Evolutionary conservation across 2,888 invertebrate genomes (phyloP).

Genomic region (Noctua fimbriata): DNA sequence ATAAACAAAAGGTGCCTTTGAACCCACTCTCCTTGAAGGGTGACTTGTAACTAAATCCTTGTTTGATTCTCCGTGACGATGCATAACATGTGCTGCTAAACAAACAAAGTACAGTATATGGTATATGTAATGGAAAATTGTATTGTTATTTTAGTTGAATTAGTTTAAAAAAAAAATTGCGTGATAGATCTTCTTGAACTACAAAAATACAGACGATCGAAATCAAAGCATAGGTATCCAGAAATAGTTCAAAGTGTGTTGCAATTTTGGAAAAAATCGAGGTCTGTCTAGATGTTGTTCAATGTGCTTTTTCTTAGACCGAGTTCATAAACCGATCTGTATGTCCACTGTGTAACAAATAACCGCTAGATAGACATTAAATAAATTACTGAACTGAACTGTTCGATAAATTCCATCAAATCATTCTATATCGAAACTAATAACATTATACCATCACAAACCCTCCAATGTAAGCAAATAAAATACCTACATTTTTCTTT

Average conservation of each 20-base stretch:
- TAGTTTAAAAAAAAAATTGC: neutral
- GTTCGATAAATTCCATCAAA: constrained; percentile 49
- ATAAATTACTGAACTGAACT: constrained; percentile 35
- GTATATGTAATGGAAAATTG: neutral
- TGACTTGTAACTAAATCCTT: constrained; percentile 60
- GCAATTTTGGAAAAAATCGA: neutral
- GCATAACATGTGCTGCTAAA: constrained; percentile 61
- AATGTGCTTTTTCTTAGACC: neutral
- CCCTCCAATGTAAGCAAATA: constrained; percentile 50
- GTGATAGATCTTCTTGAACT: neutral
- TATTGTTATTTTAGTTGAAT: neutral
- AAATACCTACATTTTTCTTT: constrained; percentile 37
- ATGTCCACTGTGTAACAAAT: neutral
- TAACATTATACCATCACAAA: constrained; percentile 57
- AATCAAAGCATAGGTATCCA: neutral
- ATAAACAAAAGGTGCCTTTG: constrained; percentile 31
- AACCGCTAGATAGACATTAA: constrained; percentile 14
- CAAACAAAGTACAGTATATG: constrained; percentile 34
- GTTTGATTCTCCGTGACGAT: constrained; percentile 62
- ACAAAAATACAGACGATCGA: neutral
- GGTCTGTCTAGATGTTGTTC: neutral
- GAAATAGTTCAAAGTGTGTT: neutral
- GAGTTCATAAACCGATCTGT: neutral
- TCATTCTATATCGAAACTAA: constrained; percentile 43
- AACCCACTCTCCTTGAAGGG: constrained; percentile 22